Evolutionary conservation across 2,797 vertebrate genomes (phyloP), one percentile per base, ranked within the genome.

Genomic region (Neosalanx taihuensis): DNA sequence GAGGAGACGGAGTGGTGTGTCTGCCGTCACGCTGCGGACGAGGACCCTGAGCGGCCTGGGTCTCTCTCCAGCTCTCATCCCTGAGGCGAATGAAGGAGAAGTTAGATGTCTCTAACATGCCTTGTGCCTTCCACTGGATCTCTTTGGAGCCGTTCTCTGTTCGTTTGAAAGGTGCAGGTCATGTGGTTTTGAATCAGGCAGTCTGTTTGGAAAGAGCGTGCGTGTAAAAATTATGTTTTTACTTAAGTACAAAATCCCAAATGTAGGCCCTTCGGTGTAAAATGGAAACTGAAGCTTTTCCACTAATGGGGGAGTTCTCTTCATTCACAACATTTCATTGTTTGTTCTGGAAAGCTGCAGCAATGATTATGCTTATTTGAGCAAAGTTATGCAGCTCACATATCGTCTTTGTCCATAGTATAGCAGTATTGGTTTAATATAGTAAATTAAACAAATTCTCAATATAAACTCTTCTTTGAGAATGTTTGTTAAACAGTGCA

Each of bases 331-430:
- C 3, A 31, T 67, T 70, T 75, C 64, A 69, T 73, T 83, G 79
- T 84, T 82, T 81, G 60, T 46, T 35, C 71, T 80, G 78, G 67
- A 80, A 74, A 62, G 53, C 37, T 18, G 46, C 23, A 60, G 81
- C 53, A 9, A 58, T 81, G 70, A 80, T 81, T 76, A 80, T 76
- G 73, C 23, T 33, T 35, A 20, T 69, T 58, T 64, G 46, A 69
- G 41, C 62, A 30, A 9, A 20, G 53, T 69, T 74, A 26, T 74
- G 76, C 65, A 76, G 64, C 61, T 35, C 33, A 33, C 59, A 33
- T 64, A 41, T 65, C 57, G 56, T 53, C 4, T 75, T n/a, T 58
- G 13, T 71, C 63, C 66, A 53, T 63, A 35, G 23, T 60, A 2
- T 31, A 71, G 51, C 26, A 75, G 31, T 66, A 64, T 66, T 60